Percentiles rank a stretch among this genome's conserved stretches.
Evolutionary conservation across 2,888 invertebrate genomes (phyloP).

Genomic region (Arrhopalites spinosus): DNA sequence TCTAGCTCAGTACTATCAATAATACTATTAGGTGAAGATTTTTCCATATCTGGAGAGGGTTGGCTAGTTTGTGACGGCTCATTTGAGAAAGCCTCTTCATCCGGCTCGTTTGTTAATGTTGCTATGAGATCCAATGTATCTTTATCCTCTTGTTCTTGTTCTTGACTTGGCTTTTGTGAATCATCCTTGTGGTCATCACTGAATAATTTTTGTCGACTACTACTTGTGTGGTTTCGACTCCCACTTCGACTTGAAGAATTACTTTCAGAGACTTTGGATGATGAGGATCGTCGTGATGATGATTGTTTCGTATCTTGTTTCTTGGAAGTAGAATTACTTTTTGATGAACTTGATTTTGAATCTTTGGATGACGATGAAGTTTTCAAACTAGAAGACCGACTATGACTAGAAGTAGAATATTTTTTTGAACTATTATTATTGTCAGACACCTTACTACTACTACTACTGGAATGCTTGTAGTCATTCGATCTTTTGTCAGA

Average conservation of each 20-base stretch:
- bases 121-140: too few relatives aligned
- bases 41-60: too few relatives aligned
- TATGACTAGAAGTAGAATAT: neutral
- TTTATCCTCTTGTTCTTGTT: neutral
- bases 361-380: slow-evolving; percentile 27
- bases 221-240: neutral
- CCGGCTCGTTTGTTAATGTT: too few relatives aligned
- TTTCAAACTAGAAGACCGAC: slow-evolving; percentile 20
- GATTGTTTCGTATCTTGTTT: slow-evolving; percentile 19
- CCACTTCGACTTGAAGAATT: slow-evolving; percentile 13
- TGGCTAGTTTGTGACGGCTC: too few relatives aligned
- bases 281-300: slow-evolving; percentile 7
- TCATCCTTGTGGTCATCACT: too few relatives aligned
- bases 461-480: neutral
- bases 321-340: neutral
- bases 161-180: too few relatives aligned
- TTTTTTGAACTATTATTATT: too few relatives aligned
- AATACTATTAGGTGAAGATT: too few relatives aligned
- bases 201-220: slow-evolving; percentile 13
- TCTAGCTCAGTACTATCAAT: too few relatives aligned
- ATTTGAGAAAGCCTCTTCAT: too few relatives aligned
- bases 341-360: slow-evolving; percentile 8
- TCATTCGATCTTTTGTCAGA: slow-evolving; percentile 3
- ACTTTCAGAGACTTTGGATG: neutral
- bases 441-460: too few relatives aligned